phyloP scores from a whole-genome alignment of 64 coral and sea anemone species.

The Pocillopora verrucosa region DNA sequence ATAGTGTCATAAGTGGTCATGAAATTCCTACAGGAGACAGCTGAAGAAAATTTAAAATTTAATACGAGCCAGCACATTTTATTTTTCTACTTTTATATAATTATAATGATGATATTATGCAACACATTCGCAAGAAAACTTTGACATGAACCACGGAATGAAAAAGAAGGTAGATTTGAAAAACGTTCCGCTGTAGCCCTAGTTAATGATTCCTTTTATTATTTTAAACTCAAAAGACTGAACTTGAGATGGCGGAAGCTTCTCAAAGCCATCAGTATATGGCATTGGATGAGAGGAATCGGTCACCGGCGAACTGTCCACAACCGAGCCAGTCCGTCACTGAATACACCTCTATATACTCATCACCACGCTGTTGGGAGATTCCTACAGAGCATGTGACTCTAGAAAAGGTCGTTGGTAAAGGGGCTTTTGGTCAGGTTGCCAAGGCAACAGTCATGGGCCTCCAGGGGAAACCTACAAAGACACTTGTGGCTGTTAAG shows the following conservation, averaged over 20 bases:
- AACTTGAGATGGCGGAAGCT: background rate
- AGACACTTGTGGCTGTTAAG: constrained; percentile 38
- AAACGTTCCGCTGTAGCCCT: too few species aligned
- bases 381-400: background rate
- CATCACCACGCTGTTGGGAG: constrained; percentile 7
- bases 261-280: background rate
- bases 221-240: background rate
- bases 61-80: too few species aligned
- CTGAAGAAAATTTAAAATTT: too few species aligned
- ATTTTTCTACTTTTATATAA: too few species aligned
- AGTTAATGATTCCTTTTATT: too few species aligned
- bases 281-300: background rate
- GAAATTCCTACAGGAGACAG: too few species aligned
- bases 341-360: background rate
- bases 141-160: too few species aligned
- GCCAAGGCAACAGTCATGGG: constrained; percentile 28
- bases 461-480: background rate
- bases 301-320: background rate
- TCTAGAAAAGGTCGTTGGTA: constrained; percentile 44
- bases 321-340: background rate
- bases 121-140: too few species aligned
- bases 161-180: too few species aligned
- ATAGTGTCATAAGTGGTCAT: too few species aligned
- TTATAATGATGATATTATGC: too few species aligned
- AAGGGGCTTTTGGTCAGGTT: constrained; percentile 63